Evolutionary conservation across 2,888 invertebrate genomes (phyloP).

Genomic region (Pachycephus smyrnensis): DNA sequence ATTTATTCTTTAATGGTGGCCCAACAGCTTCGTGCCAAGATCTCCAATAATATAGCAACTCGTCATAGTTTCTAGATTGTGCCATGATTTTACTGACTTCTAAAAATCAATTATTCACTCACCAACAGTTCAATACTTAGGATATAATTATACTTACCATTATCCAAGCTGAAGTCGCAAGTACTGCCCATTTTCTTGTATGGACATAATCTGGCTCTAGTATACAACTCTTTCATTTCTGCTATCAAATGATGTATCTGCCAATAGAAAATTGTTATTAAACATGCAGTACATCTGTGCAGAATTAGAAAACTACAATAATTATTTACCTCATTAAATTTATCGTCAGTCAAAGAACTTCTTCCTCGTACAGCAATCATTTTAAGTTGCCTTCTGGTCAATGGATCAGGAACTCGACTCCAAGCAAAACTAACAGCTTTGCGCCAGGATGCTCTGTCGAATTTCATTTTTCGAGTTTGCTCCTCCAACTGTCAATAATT

Average conservation of each 20-base stretch:
- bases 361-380: slow-evolving; percentile 79
- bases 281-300: background rate
- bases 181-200: slow-evolving; percentile 67
- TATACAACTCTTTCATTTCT: slow-evolving; percentile 85
- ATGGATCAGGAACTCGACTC: slow-evolving; percentile 75
- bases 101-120: slow-evolving; percentile 31
- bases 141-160: slow-evolving; percentile 53
- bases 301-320: background rate
- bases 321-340: slow-evolving; percentile 76
- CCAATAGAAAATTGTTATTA: slow-evolving; percentile 1
- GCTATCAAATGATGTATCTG: slow-evolving; percentile 79
- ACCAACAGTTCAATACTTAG: background rate
- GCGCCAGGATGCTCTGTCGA: slow-evolving; percentile 81
- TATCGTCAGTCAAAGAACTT: slow-evolving; percentile 80
- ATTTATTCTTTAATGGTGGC: slow-evolving; percentile 79
- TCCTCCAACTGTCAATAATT: slow-evolving; percentile 70
- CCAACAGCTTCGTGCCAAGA: slow-evolving; percentile 86
- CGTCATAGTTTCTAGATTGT: slow-evolving; percentile 80
- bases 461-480: slow-evolving; percentile 77
- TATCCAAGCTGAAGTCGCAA: slow-evolving; percentile 67
- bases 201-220: slow-evolving; percentile 79
- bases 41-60: slow-evolving; percentile 82
- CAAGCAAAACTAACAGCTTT: slow-evolving; percentile 79
- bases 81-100: slow-evolving; percentile 74
- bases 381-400: slow-evolving; percentile 76